Evolutionary conservation across 2,113 vertebrate species (phyloP).

Genomic region (Chionodraco myersi): DNA sequence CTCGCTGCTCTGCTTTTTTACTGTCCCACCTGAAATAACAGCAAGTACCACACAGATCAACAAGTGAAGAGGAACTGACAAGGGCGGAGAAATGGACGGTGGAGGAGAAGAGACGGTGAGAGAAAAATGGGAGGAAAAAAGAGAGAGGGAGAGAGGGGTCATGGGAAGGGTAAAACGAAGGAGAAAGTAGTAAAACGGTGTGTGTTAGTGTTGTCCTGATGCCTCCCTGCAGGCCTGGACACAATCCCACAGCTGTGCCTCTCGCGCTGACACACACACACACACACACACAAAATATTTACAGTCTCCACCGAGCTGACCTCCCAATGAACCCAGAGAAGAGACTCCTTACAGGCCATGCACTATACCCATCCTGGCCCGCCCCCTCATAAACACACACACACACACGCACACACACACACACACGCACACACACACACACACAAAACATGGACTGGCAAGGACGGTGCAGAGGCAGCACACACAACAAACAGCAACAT

Average conservation of each 20-base stretch:
- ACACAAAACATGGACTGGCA: too few relatives aligned
- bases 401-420: slow-evolving; percentile 73
- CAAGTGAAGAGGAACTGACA: slow-evolving; percentile 68
- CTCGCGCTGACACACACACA: slow-evolving; percentile 64
- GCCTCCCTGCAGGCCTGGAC: slow-evolving; percentile 83
- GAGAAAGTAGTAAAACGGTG: slow-evolving; percentile 83
- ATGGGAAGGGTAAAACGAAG: slow-evolving; percentile 79
- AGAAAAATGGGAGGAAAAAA: slow-evolving; percentile 58
- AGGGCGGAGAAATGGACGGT: slow-evolving; percentile 32
- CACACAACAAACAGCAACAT: slow-evolving; percentile 72
- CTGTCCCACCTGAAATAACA: slow-evolving; percentile 76
- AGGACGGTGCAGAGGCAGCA: slow-evolving; percentile 9
- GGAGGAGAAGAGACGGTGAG: slow-evolving; percentile 43
- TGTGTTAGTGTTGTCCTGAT: slow-evolving; percentile 83
- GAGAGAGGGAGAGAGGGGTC: slow-evolving; percentile 69
- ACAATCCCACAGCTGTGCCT: slow-evolving; percentile 84
- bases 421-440: slow-evolving; percentile 71
- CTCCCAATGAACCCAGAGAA: slow-evolving; percentile 81
- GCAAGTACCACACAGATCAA: slow-evolving; percentile 63
- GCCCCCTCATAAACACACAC: slow-evolving; percentile 84
- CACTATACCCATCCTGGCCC: slow-evolving; percentile 80
- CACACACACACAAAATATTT: slow-evolving; percentile 71
- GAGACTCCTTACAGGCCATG: slow-evolving; percentile 81
- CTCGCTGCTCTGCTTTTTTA: slow-evolving; percentile 63
- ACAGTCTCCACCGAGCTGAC: slow-evolving; percentile 84